Evolutionary conservation across 2,797 vertebrate genomes (phyloP).

Genomic region (Rachycentron canadum): DNA sequence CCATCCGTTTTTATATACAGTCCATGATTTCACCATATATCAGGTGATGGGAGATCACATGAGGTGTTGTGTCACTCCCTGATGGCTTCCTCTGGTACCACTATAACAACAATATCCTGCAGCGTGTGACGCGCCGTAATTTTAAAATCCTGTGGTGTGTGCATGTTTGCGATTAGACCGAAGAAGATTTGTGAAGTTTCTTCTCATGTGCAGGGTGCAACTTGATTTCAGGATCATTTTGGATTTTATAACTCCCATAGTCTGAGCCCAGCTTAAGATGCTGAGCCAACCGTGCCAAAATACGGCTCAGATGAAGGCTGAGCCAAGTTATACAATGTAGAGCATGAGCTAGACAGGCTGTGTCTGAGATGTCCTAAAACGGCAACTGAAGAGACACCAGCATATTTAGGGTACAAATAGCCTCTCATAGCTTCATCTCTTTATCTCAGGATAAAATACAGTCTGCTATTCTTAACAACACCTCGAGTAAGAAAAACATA

Average conservation of each 20-base stretch:
- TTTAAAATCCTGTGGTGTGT: no score
- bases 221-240: neutral
- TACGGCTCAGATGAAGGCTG: neutral
- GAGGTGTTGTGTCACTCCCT: no score
- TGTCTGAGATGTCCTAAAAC: constrained; percentile 1
- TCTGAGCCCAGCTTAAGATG: neutral
- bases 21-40: no score
- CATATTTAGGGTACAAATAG: neutral
- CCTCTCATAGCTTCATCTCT: neutral
- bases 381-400: neutral
- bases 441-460: neutral
- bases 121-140: no score
- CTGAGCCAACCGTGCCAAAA: neutral
- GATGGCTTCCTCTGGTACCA: no score
- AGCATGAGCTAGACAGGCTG: neutral
- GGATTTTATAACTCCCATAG: neutral
- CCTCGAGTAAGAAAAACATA: neutral
- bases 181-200: neutral
- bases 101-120: no score
- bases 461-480: constrained; percentile 2
- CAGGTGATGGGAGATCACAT: no score
- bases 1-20: no score
- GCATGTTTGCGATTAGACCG: no score
- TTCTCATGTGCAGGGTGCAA: neutral
- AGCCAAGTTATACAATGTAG: neutral